phyloP scores from a whole-genome alignment of 1,140 invertebrate genomes.

The Leptopilina boulardi region DNA sequence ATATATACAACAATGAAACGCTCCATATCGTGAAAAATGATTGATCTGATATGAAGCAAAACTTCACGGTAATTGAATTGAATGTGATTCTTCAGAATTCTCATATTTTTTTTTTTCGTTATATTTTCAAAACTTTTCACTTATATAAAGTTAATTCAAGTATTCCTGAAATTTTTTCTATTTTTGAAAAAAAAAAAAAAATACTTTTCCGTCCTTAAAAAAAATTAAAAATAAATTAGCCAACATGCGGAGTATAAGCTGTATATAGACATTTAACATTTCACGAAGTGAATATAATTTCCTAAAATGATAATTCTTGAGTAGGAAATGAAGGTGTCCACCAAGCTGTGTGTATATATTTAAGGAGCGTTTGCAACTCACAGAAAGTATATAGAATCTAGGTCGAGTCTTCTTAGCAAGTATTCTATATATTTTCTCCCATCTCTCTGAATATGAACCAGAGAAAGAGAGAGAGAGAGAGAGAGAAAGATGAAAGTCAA shows the following conservation, averaged over 20 bases:
- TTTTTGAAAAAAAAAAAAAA: not conserved
- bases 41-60: not conserved
- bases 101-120: not conserved
- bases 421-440: not conserved
- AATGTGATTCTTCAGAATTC: not conserved
- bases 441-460: not conserved
- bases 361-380: constrained; percentile 24
- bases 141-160: not conserved
- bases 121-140: not conserved
- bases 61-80: not conserved
- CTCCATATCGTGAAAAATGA: not conserved
- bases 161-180: not conserved
- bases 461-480: too few relatives aligned
- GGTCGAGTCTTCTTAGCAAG: not conserved
- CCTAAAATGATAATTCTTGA: constrained; percentile 30
- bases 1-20: not conserved
- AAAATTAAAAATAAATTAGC: not conserved
- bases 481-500: constrained; percentile 32
- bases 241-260: not conserved
- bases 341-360: constrained; percentile 32
- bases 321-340: constrained; percentile 25
- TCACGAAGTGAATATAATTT: not conserved
- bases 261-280: not conserved
- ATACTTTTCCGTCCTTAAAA: not conserved
- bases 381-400: constrained; percentile 12